A percentile compares a stretch with the other conserved stretches of the same genome.
Evolutionary conservation across 2,797 vertebrate genomes (phyloP).

Genomic region (Benthosema pterotum): DNA sequence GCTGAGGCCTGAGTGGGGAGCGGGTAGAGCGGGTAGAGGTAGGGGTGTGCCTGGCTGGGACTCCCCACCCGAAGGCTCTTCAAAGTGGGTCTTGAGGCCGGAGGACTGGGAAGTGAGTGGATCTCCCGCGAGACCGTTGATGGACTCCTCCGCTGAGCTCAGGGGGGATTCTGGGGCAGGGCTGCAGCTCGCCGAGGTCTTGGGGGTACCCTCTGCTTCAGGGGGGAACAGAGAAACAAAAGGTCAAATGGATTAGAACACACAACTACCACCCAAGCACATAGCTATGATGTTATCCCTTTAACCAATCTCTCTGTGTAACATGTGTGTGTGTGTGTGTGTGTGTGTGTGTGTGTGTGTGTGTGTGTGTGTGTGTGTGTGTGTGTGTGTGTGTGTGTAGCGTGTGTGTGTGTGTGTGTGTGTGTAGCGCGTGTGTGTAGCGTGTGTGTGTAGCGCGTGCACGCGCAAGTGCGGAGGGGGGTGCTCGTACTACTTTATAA

Average conservation of each 20-base stretch:
- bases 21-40: slow-evolving; percentile 71
- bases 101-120: slow-evolving; percentile 85
- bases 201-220: slow-evolving; percentile 91
- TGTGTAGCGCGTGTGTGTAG: no score
- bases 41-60: slow-evolving; percentile 87
- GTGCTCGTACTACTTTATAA: slow-evolving; percentile 48
- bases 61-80: slow-evolving; percentile 84
- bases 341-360: no score
- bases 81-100: slow-evolving; percentile 80
- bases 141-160: slow-evolving; percentile 91
- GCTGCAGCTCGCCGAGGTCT: slow-evolving; percentile 95
- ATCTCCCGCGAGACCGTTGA: slow-evolving; percentile 89
- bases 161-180: slow-evolving; percentile 93
- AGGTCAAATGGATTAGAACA: slow-evolving; percentile 44
- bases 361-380: no score
- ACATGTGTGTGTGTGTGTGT: no score
- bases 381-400: no score
- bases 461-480: slow-evolving; percentile 35
- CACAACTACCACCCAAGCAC: slow-evolving; percentile 20
- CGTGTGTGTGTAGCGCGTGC: no score
- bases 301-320: neutral
- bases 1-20: slow-evolving; percentile 88
- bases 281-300: slow-evolving; percentile 33
- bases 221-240: slow-evolving; percentile 39
- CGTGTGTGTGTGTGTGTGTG: no score